Conservation (phyloP, 2,797 vertebrate species). For the Podargus strigoides region DNA sequence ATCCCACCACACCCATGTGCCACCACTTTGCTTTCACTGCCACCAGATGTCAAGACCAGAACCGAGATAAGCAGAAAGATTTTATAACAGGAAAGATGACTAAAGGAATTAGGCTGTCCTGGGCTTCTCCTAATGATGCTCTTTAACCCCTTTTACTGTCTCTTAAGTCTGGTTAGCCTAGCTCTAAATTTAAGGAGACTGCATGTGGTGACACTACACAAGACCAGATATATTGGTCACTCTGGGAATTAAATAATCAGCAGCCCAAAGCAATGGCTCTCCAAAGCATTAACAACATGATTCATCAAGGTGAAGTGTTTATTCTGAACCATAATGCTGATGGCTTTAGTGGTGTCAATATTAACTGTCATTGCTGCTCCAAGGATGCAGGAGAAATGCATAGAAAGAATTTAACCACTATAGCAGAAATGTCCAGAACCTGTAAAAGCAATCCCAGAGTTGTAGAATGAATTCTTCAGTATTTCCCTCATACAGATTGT, state of each 20-base stretch:
- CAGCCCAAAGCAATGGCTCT: background rate
- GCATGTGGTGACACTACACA: background rate
- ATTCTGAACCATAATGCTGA: background rate
- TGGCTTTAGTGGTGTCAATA: background rate
- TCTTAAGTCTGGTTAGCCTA: background rate
- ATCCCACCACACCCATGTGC: background rate
- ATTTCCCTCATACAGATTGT: accelerated
- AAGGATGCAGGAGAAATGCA: background rate
- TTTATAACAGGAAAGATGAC: background rate
- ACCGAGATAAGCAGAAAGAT: background rate
- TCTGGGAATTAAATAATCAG: background rate
- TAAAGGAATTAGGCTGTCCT: background rate
- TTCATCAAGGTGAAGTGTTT: background rate
- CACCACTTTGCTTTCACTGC: background rate
- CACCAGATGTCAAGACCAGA: background rate
- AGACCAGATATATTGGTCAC: background rate
- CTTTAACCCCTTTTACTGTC: background rate
- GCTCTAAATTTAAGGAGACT: background rate
- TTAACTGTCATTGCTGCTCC: background rate
- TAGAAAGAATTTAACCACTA: background rate
- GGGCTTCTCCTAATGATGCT: background rate
- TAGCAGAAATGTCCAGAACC: background rate
- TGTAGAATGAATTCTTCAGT: background rate
- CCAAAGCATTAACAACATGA: background rate
- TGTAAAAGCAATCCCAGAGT: background rate